Evolutionary conservation across 1,140 invertebrate genomes (phyloP), one percentile per base, ranked within the genome.

Genomic region (Drosophila varians): DNA sequence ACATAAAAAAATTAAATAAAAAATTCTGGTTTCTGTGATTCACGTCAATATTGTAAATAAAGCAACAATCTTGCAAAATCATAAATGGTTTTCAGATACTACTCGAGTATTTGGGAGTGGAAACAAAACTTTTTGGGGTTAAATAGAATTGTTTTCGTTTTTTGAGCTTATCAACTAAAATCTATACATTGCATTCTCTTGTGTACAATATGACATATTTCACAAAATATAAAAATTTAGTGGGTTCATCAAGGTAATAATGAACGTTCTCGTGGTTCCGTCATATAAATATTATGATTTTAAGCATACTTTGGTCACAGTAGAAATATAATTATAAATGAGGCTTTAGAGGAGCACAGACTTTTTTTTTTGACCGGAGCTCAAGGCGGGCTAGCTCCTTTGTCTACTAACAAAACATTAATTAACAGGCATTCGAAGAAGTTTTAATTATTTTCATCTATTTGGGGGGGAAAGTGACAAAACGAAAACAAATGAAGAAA

Each of bases 331-430:
- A 62, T 79, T 56, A 46, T 45, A 68, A 66, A 78, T 61, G 46
- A 55, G 62, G 43, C 60, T 75, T 57, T 23, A 56, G 18, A 75
- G 46, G 68, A 73, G 53, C 56, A 86, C 62, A 80, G 45, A 60
- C 57, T 52, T 12, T 52, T 43, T 53, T 56, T 49, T 23, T 43
- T 46, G 65, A 55, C 38, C 43, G 69, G 55, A 83, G 77, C 58
- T 40, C 53, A 52, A 52, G 19, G 46, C 58, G 19, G 54, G n/a
- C 11, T 57, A 38, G 56, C 65, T 77, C 65, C 65, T 25, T 62
- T 86, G 73, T 80, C 82, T 65, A 69, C 58, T 62, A 65, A 84
- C 62, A 74, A 74, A 84, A 86, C 72, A 80, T 77, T 74, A 58
- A 77, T 73, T 52, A 64, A 65, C 62, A 80, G 48, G 72, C 61